A percentile compares a stretch with the other conserved stretches of the same genome.
Evolutionary conservation across 1,140 invertebrate genomes (phyloP).

Genomic region (Adoxophyes honmai): DNA sequence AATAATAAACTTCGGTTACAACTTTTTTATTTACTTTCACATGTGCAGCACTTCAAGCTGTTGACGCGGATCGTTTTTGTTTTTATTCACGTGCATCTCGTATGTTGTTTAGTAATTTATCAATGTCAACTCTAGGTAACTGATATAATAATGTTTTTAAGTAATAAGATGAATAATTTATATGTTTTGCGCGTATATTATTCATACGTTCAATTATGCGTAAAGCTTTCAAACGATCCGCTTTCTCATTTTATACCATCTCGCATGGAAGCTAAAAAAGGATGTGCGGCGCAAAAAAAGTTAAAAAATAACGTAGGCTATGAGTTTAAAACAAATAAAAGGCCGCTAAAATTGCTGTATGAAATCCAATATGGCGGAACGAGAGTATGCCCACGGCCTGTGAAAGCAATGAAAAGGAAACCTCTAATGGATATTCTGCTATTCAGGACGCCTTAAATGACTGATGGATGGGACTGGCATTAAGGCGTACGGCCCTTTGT

Average conservation of each 20-base stretch:
- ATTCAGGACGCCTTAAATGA: slow-evolving; percentile 29
- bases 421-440: slow-evolving; percentile 36
- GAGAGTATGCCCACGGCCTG: slow-evolving; percentile 16
- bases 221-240: too few species aligned
- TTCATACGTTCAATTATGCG: too few species aligned
- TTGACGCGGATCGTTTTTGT: slow-evolving; percentile 6
- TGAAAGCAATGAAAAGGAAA: slow-evolving; percentile 40
- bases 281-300: neutral
- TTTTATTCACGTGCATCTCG: neutral
- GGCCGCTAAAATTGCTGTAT: slow-evolving; percentile 18
- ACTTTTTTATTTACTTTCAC: neutral
- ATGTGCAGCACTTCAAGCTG: slow-evolving; percentile 4
- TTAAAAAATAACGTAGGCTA: neutral
- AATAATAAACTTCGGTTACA: neutral
- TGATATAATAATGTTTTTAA: neutral
- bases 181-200: too few species aligned
- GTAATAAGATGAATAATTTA: too few species aligned
- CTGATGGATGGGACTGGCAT: slow-evolving; percentile 24
- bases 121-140: neutral
- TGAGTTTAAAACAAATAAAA: slow-evolving; percentile 26
- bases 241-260: too few species aligned
- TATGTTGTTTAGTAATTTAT: neutral
- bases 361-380: slow-evolving; percentile 30
- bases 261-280: too few species aligned
- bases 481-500: slow-evolving; percentile 12